A percentile compares a stretch with the other conserved stretches of the same genome.
phyloP scores from a whole-genome alignment of 2,797 vertebrate genomes.

The Peromyscus attwateri region DNA sequence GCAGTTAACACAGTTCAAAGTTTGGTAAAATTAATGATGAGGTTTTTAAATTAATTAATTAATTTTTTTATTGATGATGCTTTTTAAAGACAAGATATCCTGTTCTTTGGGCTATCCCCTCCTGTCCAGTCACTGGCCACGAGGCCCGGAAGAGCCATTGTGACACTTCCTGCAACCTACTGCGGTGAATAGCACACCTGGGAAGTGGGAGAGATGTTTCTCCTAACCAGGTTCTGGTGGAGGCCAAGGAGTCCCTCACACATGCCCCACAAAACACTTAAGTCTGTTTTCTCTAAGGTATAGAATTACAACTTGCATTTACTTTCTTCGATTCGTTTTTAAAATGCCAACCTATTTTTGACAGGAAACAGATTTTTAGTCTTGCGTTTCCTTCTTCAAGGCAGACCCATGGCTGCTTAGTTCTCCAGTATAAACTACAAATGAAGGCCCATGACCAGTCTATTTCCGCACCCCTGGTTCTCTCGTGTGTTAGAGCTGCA shows the following conservation, averaged over 20 bases:
- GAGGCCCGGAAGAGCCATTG: neutral
- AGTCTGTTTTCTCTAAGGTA: neutral
- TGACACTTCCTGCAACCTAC: neutral
- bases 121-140: rapidly evolving
- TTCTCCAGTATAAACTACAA: neutral
- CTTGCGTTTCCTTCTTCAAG: neutral
- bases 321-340: neutral
- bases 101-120: neutral
- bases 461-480: neutral
- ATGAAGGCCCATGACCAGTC: neutral
- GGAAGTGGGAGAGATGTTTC: too few species aligned
- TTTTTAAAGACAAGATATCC: neutral
- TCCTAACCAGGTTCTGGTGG: neutral
- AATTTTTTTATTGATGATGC: neutral
- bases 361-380: slow-evolving; percentile 10
- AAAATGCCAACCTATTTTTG: neutral
- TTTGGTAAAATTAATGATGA: neutral
- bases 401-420: neutral
- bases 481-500: neutral
- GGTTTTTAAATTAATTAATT: too few species aligned
- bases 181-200: neutral
- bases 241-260: neutral
- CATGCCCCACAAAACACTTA: neutral
- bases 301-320: neutral
- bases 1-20: neutral